These are phyloP conservation scores for Stratiolaelaps scimitus DNA, from an alignment of 1,140 invertebrate species.

Conservation along the genomic window DNA sequence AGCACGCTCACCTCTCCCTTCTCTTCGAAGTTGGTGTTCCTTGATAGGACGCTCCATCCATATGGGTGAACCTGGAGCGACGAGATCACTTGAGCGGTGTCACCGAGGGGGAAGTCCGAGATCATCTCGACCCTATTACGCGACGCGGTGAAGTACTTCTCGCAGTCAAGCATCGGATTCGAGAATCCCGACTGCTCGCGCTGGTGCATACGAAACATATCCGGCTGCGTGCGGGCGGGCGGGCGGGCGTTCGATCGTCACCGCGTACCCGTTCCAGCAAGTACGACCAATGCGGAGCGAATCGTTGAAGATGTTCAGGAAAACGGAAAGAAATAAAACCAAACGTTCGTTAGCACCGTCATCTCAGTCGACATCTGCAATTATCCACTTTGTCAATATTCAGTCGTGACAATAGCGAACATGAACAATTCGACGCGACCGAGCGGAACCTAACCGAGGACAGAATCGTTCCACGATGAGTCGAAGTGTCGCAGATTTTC, in stretches of 20 bases:
- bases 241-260: neutral
- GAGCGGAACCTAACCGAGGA: too few species aligned
- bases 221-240: neutral
- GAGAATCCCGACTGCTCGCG: constrained; percentile 7
- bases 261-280: neutral
- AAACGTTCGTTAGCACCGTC: neutral
- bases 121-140: constrained; percentile 76
- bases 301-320: too few species aligned
- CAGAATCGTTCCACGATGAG: too few species aligned
- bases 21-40: constrained; percentile 72
- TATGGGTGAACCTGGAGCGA: constrained; percentile 80
- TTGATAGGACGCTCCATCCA: constrained; percentile 71
- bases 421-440: neutral
- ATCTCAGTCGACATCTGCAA: too few species aligned
- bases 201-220: neutral
- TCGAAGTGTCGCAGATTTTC: too few species aligned
- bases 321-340: too few species aligned
- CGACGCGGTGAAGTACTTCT: constrained; percentile 61
- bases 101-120: constrained; percentile 67
- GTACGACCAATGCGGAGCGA: too few species aligned
- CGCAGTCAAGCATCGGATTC: constrained; percentile 41
- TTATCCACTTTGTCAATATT: too few species aligned
- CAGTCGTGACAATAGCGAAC: neutral
- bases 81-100: constrained; percentile 76
- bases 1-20: constrained; percentile 58